Percentiles rank a stretch among this genome's conserved stretches.
These are phyloP conservation scores for Ctenomys sociabilis DNA, from an alignment of 2,113 vertebrate genomes.

Conservation along the genomic window DNA sequence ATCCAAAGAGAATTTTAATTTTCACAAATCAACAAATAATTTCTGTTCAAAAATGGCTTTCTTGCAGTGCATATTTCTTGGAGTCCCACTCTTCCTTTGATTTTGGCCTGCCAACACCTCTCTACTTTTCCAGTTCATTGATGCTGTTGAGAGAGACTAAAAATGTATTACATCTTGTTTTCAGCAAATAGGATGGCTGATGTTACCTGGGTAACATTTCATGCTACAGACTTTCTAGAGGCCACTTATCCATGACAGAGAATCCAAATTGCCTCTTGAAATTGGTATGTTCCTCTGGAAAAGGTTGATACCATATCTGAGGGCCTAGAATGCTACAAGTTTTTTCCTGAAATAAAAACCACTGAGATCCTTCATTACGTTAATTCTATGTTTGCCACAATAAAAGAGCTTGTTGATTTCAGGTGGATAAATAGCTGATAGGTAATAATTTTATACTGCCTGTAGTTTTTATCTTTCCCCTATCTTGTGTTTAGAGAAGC, in stretches of 20 bases:
- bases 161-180: constrained; percentile 22
- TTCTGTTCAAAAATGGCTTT: neutral
- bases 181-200: neutral
- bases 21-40: constrained; percentile 24
- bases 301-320: neutral
- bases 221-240: neutral
- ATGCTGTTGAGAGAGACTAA: constrained; percentile 2
- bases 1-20: neutral
- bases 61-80: neutral
- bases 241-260: neutral
- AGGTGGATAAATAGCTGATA: neutral
- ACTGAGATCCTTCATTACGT: neutral
- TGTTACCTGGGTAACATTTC: neutral
- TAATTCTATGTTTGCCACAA: constrained; percentile 48
- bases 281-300: neutral
- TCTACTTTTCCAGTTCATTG: neutral
- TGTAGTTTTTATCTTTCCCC: constrained; percentile 47
- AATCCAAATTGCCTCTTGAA: constrained; percentile 48
- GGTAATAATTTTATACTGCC: neutral
- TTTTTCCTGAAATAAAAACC: constrained; percentile 43
- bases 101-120: neutral
- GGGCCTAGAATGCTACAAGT: neutral
- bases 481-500: constrained; percentile 68
- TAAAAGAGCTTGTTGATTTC: constrained; percentile 74
- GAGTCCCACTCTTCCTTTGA: neutral